These are phyloP conservation scores for Naja naja DNA, from an alignment of 2,113 vertebrate species.

Conservation along the genomic window DNA sequence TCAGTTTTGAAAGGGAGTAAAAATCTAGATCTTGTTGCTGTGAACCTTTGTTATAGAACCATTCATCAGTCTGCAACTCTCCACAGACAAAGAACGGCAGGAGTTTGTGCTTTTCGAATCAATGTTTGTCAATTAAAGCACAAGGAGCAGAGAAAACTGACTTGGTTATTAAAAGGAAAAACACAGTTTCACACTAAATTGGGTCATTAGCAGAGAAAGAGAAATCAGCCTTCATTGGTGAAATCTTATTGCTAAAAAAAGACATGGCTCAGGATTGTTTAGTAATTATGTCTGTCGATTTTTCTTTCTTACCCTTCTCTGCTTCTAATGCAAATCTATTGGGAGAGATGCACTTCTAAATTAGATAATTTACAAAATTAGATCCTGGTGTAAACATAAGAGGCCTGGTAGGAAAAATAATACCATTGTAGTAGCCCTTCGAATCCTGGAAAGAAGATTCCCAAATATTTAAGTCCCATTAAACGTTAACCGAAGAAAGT, in stretches of 20 bases:
- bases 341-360: background rate
- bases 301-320: background rate
- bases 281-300: background rate
- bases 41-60: background rate
- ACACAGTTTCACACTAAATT: conserved; percentile 13
- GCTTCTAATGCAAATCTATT: background rate
- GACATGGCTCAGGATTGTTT: background rate
- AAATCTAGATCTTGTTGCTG: background rate
- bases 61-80: background rate
- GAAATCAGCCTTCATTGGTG: conserved; percentile 8
- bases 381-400: background rate
- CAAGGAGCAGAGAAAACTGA: conserved; percentile 13
- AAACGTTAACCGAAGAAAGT: background rate
- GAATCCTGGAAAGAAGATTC: background rate
- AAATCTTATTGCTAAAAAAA: conserved; percentile 22
- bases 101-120: conserved; percentile 29
- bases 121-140: conserved; percentile 25
- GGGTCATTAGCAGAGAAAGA: conserved; percentile 24
- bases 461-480: background rate
- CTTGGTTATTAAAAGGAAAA: conserved; percentile 11
- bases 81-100: background rate
- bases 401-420: background rate
- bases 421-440: background rate
- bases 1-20: background rate
- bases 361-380: conserved; percentile 11